A percentile compares a stretch with the other conserved stretches of the same genome.
Evolutionary conservation across 2,888 invertebrate genomes (phyloP).

Genomic region (Spisula solida): DNA sequence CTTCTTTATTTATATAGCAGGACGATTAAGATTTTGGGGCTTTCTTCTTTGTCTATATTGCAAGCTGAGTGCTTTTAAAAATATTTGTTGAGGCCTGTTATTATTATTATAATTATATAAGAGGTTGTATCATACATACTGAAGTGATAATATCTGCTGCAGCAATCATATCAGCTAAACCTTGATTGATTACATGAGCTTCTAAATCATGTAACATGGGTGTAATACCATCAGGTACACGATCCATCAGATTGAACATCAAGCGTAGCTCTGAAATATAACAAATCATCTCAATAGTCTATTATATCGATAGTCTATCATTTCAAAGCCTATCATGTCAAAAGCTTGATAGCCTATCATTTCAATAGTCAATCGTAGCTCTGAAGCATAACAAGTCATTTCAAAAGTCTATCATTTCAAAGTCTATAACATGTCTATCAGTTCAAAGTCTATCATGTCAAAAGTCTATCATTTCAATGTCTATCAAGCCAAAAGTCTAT

Average conservation of each 20-base stretch:
- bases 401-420: background rate
- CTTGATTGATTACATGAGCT: conserved; percentile 97
- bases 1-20: no score
- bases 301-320: background rate
- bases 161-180: conserved; percentile 98
- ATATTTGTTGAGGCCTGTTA: no score
- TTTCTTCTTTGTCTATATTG: no score
- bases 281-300: background rate
- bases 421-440: no score
- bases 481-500: no score
- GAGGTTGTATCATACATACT: conserved; percentile 83
- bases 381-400: conserved; percentile 86
- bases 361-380: conserved; percentile 90
- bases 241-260: conserved; percentile 92
- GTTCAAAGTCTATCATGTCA: background rate
- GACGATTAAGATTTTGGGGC: no score
- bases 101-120: no score
- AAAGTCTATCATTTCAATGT: background rate
- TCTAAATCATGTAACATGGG: conserved; percentile 97
- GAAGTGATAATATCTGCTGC: conserved; percentile 97
- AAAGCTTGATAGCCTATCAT: no score
- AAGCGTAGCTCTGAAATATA: conserved; percentile 89
- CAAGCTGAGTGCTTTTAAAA: no score
- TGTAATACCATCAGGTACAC: conserved; percentile 96
- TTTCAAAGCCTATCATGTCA: no score